Conservation (phyloP, 2,797 vertebrate species). For the Bucorvus abyssinicus region DNA sequence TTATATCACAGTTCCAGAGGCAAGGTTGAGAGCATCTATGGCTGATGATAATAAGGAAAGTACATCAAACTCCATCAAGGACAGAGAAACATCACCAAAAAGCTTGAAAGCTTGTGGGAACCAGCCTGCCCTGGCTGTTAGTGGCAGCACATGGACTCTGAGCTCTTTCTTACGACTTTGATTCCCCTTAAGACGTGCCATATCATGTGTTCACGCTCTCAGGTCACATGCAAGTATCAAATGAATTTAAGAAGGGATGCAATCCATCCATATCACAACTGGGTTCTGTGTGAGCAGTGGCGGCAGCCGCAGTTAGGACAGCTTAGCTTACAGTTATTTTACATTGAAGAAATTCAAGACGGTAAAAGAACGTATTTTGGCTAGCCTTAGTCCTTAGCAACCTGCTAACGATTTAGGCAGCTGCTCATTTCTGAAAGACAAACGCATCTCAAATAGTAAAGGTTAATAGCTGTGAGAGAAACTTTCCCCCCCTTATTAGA, state of each 20-base stretch:
- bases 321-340: slow-evolving; percentile 26
- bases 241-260: background rate
- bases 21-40: background rate
- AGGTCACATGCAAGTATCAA: background rate
- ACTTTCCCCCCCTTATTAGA: background rate
- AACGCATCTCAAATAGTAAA: slow-evolving; percentile 70
- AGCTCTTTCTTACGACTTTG: background rate
- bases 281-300: background rate
- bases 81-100: background rate
- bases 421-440: slow-evolving; percentile 72
- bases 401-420: slow-evolving; percentile 81
- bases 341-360: slow-evolving; percentile 52
- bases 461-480: slow-evolving; percentile 24
- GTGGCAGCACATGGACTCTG: background rate
- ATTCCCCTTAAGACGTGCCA: background rate
- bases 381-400: slow-evolving; percentile 71
- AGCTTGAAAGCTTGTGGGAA: no score
- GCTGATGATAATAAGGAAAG: background rate
- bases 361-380: slow-evolving; percentile 66
- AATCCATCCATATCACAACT: background rate
- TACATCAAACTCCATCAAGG: background rate
- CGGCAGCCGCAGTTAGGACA: background rate
- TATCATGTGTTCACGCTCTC: background rate
- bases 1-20: background rate
- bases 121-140: background rate